Base-by-base conservation (phyloP, 2,797 vertebrate species). In the Champsocephalus esox region DNA sequence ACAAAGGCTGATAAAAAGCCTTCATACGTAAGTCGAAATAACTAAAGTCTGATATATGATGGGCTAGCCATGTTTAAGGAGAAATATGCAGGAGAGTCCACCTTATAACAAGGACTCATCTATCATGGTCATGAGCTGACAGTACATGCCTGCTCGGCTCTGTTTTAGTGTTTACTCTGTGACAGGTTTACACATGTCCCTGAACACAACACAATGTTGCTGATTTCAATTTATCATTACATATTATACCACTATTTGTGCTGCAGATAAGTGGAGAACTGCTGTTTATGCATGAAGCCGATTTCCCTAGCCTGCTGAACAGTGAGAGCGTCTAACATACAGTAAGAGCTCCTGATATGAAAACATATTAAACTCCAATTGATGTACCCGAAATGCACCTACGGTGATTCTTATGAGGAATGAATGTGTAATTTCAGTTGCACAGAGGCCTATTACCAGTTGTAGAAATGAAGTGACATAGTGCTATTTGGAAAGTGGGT, bases 221-320 rank as follows among this genome's bases (percentile, higher is more conserved):
- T 66, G 75, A 77, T 85, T 68, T 80, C 54, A 87, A 56, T 77
- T 67, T 81, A 63, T 76, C 66, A 79, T 80, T 59, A 79, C 48
- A 21, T 28, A 16, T 7, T 12, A 11, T 3, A 9, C 32, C 5
- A 28, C 74, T 70, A 72, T 79, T 87, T 66, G 50, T 65, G 52
- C 19, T 55, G 44, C 75, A 58, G 55, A 75, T 49, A 65, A 74
- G 75, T 16, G 28, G 45, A 11, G 16, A 69, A 6, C 14, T 16
- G 51, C 38, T 70, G 24, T 59, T 75, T 46, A 24, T 32, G 12
- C 21, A 13, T 58, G 17, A 17, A n/a, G 32, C 68, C 2, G 28
- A 46, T 83, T 81, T 70, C 50, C 60, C 44, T 24, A 64, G 54
- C 61, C 76, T 79, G 80, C 1, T 8, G 56, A 82, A n/a, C 44